These are phyloP conservation scores for Chaetophractus vellerosus DNA, from an alignment of 2,797 vertebrate genomes.

Conservation along the genomic window DNA sequence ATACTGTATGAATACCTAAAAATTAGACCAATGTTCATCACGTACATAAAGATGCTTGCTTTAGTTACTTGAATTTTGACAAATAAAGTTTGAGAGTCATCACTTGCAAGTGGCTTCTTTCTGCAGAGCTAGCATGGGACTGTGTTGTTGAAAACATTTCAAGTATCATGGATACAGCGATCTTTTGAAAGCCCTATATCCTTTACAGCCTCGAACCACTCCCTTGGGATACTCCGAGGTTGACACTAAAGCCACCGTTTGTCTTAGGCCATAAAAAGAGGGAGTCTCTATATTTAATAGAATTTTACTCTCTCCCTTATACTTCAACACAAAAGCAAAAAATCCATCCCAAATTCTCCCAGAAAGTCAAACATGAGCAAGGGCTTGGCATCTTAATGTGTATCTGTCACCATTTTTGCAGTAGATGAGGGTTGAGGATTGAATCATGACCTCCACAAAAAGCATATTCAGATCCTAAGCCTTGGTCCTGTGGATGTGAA, in stretches of 20 bases:
- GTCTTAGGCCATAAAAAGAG: conserved; percentile 29
- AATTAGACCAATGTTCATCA: conserved; percentile 46
- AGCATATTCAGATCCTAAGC: no score
- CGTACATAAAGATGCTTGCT: background rate
- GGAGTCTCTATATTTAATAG: conserved; percentile 55
- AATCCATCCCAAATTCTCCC: conserved; percentile 41
- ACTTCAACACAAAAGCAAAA: conserved; percentile 35
- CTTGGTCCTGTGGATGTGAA: no score
- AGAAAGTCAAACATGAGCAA: background rate
- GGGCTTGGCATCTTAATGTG: background rate
- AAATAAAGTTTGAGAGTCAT: conserved; percentile 48
- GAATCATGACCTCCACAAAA: no score
- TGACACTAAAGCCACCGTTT: background rate
- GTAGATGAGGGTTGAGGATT: background rate
- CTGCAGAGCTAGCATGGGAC: background rate
- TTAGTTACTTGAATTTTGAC: conserved; percentile 46
- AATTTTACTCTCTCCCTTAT: background rate
- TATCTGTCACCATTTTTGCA: background rate
- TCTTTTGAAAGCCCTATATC: conserved; percentile 21
- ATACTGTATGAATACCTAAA: background rate
- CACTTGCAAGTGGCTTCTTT: conserved; percentile 33
- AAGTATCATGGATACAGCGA: conserved; percentile 41
- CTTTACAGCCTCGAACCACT: background rate
- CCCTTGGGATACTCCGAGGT: background rate
- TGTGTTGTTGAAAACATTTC: conserved; percentile 50